phyloP scores from a whole-genome alignment of 2,888 invertebrate genomes.

The Epinotia ramella region DNA sequence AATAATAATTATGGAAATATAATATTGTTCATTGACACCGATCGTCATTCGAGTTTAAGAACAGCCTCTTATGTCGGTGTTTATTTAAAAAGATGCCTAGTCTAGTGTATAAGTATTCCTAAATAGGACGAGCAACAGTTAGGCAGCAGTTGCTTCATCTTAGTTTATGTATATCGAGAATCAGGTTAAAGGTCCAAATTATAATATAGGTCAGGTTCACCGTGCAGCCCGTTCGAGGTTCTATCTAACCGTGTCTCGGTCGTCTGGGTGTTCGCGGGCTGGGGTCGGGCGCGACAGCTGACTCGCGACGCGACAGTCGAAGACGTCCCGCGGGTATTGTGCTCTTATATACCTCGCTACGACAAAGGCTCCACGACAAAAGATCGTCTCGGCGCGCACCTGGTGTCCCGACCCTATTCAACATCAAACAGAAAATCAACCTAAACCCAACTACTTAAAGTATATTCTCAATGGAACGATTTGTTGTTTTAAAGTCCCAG shows the following conservation, averaged over 20 bases:
- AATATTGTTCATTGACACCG: slow-evolving; percentile 10
- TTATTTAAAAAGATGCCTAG: not conserved
- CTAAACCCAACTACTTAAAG: not conserved
- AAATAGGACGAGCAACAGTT: not conserved
- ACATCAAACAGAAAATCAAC: slow-evolving; percentile 47
- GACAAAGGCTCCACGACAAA: slow-evolving; percentile 68
- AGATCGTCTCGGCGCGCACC: slow-evolving; percentile 78
- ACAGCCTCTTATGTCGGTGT: not conserved
- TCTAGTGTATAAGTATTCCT: not conserved
- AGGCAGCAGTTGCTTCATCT: not conserved
- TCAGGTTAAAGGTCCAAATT: not conserved
- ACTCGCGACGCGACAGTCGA: slow-evolving; percentile 78
- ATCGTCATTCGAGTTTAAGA: not conserved
- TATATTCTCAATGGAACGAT: not conserved
- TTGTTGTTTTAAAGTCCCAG: slow-evolving; percentile 50
- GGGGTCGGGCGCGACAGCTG: slow-evolving; percentile 76
- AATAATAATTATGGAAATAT: slow-evolving; percentile 3
- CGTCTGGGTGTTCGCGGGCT: slow-evolving; percentile 50
- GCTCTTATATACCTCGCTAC: slow-evolving; percentile 59
- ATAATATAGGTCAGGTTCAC: slow-evolving; percentile 18
- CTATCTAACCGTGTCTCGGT: slow-evolving; percentile 62
- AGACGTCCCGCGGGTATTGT: slow-evolving; percentile 83
- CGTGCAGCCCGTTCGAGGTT: slow-evolving; percentile 12
- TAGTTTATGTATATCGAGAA: not conserved
- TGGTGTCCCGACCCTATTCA: slow-evolving; percentile 76